These are phyloP conservation scores for Acromyrmex echinatior DNA, from an alignment of 1,140 invertebrate species.

Conservation along the genomic window DNA sequence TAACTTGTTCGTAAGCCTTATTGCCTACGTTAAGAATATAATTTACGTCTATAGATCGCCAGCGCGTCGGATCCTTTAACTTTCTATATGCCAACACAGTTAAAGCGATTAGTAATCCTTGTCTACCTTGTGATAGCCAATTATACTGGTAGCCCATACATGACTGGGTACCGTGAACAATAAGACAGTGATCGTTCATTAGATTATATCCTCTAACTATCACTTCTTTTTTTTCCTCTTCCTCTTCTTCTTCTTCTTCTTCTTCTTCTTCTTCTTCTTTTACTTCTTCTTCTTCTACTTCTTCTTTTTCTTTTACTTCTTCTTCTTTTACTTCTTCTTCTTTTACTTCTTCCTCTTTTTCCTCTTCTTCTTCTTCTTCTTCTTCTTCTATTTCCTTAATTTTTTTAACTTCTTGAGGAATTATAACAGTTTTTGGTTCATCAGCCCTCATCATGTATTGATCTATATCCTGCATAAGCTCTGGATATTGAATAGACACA, in stretches of 20 bases:
- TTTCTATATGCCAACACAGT: conserved; percentile 73
- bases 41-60: conserved; percentile 79
- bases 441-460: conserved; percentile 74
- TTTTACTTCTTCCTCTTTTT: conserved; percentile 34
- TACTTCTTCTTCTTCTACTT: neutral
- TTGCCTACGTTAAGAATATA: conserved; percentile 76
- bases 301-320: conserved; percentile 28
- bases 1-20: conserved; percentile 70
- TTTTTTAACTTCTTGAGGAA: conserved; percentile 15
- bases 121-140: conserved; percentile 73
- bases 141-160: conserved; percentile 54
- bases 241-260: conserved; percentile 47
- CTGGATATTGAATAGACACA: conserved; percentile 77
- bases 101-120: conserved; percentile 78
- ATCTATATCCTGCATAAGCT: conserved; percentile 77
- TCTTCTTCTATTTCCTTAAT: conserved; percentile 43
- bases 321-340: conserved; percentile 54
- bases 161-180: conserved; percentile 78
- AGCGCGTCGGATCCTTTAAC: conserved; percentile 72
- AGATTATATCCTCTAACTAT: conserved; percentile 70
- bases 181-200: conserved; percentile 76
- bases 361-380: conserved; percentile 14
- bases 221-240: conserved; percentile 25
- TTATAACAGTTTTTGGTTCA: conserved; percentile 68
- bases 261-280: conserved; percentile 1